Base-by-base conservation (phyloP, 2,113 vertebrate species). In the Alexandromys fortis region DNA sequence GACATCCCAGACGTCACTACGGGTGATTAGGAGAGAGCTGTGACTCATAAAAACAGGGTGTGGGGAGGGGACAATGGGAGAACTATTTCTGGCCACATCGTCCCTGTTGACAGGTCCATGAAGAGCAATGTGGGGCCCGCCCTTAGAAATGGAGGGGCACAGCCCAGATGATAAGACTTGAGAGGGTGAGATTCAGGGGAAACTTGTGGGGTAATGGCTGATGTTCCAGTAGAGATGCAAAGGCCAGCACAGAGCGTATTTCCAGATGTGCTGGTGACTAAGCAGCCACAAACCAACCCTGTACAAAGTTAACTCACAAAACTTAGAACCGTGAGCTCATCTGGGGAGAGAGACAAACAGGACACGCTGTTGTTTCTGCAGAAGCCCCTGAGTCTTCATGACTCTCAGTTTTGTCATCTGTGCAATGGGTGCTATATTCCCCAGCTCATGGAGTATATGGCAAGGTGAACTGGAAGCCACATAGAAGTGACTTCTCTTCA, bases 261-360 rank as follows among this genome's bases (percentile, higher is more conserved):
- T 97, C 58, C 73, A 85, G 85, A 89, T 65, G 73, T 58, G 49
- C 65, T 78, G 67, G 63, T 19, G 28, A 91, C 86, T 78, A 91
- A 96, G 92, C 33, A 93, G 76, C 90, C 35, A 3, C 89, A 96
- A 94, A 88, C 89, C 28, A 61, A 47, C 78, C 35, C 73, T 89
- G 77, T 42, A 11, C 58, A 61, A 67, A 93, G 72, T 95, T 42
- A 96, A 90, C 90, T 26, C 58, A 35, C 35, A 68, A 70, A 90
- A 52, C n/a, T 0, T 24, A 55, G 83, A 87, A 90, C 42, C 95
- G 33, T 22, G 83, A 85, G 76, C 47, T 17, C 11, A 81, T 78
- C 17, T 58, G 38, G 55, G 52, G 65, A 70, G 77, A 83, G 42
- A 86, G 42, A 26, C 72, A 19, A 35, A 45, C 24, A 26, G 0